Conservation (phyloP, 2,888 invertebrate genomes). For the Torymus tubicola region DNA sequence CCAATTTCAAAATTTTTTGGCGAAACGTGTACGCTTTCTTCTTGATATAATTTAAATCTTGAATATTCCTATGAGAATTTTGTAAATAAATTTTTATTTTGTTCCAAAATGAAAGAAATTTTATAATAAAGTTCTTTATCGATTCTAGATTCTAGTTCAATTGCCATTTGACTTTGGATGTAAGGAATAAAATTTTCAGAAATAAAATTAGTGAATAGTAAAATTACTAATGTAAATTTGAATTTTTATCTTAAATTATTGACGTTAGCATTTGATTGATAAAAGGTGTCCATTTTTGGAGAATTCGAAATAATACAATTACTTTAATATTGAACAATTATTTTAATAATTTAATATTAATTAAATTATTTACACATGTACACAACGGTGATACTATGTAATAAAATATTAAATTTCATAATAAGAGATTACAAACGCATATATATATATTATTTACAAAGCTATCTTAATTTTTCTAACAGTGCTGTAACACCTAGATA, state of each 20-base stretch:
- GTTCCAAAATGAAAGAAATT: constrained; percentile 38
- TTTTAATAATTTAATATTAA: no score
- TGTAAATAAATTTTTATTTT: constrained; percentile 35
- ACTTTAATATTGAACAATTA: no score
- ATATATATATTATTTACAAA: background rate
- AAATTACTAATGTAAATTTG: constrained; percentile 21
- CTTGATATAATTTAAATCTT: constrained; percentile 39
- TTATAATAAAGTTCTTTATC: constrained; percentile 25
- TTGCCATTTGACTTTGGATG: constrained; percentile 44
- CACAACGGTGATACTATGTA: background rate
- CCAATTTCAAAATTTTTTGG: no score
- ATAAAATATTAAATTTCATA: no score
- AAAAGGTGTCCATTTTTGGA: background rate
- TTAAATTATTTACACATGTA: no score
- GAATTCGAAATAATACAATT: background rate
- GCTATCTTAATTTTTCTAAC: background rate
- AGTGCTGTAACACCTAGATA: background rate
- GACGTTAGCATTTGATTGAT: background rate
- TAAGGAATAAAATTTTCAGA: constrained; percentile 45
- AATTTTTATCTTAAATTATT: background rate
- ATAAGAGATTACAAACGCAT: no score
- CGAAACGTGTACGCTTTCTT: constrained; percentile 39
- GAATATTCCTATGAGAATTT: constrained; percentile 41
- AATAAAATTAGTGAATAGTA: constrained; percentile 38
- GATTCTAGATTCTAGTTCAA: constrained; percentile 8